These are phyloP conservation scores for Falco punctatus DNA, from an alignment of 2,113 vertebrate species.

Conservation along the genomic window DNA sequence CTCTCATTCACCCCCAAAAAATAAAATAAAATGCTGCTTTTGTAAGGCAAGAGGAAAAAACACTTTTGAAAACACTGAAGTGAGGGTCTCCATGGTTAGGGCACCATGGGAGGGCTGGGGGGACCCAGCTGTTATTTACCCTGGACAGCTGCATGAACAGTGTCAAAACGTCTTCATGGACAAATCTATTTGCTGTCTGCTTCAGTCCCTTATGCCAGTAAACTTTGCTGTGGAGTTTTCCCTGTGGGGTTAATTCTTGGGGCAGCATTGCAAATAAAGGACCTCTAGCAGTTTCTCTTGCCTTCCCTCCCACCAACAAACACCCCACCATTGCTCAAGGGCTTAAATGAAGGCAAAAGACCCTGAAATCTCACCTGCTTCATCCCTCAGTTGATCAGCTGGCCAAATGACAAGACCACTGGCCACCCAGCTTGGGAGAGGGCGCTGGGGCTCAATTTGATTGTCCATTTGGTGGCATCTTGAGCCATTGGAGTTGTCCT, in stretches of 20 bases:
- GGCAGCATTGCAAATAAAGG: not conserved
- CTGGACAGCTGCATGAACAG: not conserved
- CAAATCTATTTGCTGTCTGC: not conserved
- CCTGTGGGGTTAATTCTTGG: not conserved
- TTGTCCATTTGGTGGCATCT: not conserved
- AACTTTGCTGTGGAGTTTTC: not conserved
- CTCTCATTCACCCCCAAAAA: not conserved
- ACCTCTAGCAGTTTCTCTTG: not conserved
- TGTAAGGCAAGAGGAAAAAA: not conserved
- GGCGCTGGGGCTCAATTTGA: not conserved
- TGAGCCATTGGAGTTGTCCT: not conserved
- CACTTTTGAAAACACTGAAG: not conserved
- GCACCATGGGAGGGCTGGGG: not conserved
- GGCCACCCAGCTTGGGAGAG: not conserved
- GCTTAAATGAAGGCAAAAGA: not conserved
- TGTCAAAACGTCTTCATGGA: not conserved
- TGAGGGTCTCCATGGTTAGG: fast-evolving
- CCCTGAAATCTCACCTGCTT: not conserved
- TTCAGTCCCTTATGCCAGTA: not conserved
- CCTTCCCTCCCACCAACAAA: not conserved
- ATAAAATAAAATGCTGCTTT: not conserved
- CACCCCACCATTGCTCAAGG: not conserved
- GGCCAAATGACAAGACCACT: not conserved
- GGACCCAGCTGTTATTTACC: not conserved
- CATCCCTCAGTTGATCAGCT: not conserved